Percentiles rank a stretch among this genome's conserved stretches.
These are phyloP conservation scores for Entomobrya proxima DNA, from an alignment of 2,888 invertebrate genomes.

Conservation along the genomic window DNA sequence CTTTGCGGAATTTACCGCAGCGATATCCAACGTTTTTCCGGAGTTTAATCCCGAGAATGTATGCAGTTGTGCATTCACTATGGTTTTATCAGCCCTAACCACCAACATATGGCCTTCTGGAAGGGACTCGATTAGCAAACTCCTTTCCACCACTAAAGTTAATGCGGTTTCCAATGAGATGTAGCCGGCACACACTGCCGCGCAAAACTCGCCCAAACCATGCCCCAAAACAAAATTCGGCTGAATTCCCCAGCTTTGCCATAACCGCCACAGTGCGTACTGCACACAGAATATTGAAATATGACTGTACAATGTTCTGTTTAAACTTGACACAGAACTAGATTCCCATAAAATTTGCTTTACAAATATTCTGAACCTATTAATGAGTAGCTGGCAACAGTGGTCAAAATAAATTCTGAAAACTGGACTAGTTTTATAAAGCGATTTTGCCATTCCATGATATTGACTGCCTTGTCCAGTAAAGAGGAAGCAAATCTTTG, in stretches of 20 bases:
- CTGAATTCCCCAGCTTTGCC: background rate
- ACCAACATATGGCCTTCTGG: background rate
- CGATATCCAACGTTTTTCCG: background rate
- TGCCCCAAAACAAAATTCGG: background rate
- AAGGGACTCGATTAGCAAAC: background rate
- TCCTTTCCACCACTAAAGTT: background rate
- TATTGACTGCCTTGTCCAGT: constrained; percentile 54
- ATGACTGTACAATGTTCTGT: background rate
- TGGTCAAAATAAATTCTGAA: background rate
- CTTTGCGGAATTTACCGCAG: background rate
- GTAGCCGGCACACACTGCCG: background rate
- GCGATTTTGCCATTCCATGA: background rate
- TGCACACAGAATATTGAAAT: background rate
- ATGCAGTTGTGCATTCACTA: too few relatives aligned
- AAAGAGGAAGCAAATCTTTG: constrained; percentile 52
- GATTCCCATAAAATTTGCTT: too few relatives aligned
- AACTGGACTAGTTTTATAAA: background rate
- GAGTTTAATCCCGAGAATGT: too few relatives aligned
- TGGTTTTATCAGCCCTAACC: background rate
- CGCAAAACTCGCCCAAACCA: background rate
- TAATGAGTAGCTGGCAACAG: background rate
- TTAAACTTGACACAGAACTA: background rate
- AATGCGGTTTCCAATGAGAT: background rate
- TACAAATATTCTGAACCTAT: too few relatives aligned
- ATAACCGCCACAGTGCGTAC: background rate